phyloP scores from a whole-genome alignment of 2,888 invertebrate species.

The Yponomeuta malinellus region DNA sequence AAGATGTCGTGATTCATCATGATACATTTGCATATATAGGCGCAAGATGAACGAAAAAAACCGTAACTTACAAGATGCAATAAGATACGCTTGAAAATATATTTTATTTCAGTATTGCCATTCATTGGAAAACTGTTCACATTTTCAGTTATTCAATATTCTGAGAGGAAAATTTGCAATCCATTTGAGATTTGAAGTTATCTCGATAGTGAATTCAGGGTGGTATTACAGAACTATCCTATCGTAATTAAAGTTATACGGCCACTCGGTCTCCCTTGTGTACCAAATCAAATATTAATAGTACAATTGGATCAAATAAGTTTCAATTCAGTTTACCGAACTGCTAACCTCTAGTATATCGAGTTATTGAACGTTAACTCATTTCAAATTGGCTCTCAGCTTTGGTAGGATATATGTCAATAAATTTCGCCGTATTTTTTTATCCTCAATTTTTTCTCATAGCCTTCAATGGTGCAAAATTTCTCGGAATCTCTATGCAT shows the following conservation, averaged over 20 bases:
- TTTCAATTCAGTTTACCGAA: background rate
- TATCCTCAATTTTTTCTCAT: background rate
- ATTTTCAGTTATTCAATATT: background rate
- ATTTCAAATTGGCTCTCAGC: background rate
- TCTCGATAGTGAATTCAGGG: background rate
- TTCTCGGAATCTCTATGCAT: constrained; percentile 32
- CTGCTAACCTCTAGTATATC: background rate
- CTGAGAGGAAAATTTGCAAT: background rate
- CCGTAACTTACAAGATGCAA: too few relatives aligned
- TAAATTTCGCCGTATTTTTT: background rate
- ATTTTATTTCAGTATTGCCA: background rate
- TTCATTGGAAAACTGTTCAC: background rate
- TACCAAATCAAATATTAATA: background rate
- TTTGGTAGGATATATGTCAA: background rate
- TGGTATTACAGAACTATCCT: background rate
- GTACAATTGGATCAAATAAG: background rate
- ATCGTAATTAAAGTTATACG: background rate
- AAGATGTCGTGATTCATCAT: too few relatives aligned
- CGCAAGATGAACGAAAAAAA: too few relatives aligned
- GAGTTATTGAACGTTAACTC: background rate
- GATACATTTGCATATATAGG: too few relatives aligned
- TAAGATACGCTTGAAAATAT: too few relatives aligned
- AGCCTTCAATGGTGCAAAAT: constrained; percentile 22
- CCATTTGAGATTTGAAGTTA: background rate
- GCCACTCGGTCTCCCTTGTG: background rate